Evolutionary conservation across 2,888 invertebrate genomes (phyloP).

Genomic region (Phengaris alcon): DNA sequence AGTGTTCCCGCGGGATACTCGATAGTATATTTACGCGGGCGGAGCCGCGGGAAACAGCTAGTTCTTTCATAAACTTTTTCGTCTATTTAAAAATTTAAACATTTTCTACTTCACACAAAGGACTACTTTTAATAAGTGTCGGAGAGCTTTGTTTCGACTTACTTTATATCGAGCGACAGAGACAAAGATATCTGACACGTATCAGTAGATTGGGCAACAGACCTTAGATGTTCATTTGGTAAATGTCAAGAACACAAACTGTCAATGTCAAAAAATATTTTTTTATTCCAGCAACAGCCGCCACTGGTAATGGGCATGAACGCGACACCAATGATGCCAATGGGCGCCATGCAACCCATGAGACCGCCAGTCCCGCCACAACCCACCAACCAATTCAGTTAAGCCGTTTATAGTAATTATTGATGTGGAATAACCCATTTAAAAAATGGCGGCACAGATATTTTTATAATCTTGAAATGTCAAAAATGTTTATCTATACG

Average conservation of each 20-base stretch:
- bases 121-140: too few relatives aligned
- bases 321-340: conserved; percentile 62
- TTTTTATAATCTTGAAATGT: conserved; percentile 25
- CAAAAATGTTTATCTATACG: conserved; percentile 26
- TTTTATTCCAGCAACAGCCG: conserved; percentile 67
- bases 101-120: too few relatives aligned
- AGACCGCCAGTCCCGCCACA: conserved; percentile 66
- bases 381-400: conserved; percentile 72
- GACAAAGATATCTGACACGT: too few relatives aligned
- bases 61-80: too few relatives aligned
- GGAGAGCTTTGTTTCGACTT: too few relatives aligned
- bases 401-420: conserved; percentile 45
- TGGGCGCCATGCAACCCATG: conserved; percentile 60
- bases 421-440: conserved; percentile 18
- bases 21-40: too few relatives aligned
- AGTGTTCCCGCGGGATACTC: too few relatives aligned
- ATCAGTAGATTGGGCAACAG: too few relatives aligned
- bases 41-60: too few relatives aligned
- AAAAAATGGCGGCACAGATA: conserved; percentile 14
- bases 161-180: too few relatives aligned
- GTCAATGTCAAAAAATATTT: not conserved
- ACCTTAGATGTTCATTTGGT: too few relatives aligned
- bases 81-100: too few relatives aligned
- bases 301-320: conserved; percentile 74
- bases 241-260: not conserved